phyloP scores from a whole-genome alignment of 2,888 invertebrate species.

The Trimorus sp. region DNA sequence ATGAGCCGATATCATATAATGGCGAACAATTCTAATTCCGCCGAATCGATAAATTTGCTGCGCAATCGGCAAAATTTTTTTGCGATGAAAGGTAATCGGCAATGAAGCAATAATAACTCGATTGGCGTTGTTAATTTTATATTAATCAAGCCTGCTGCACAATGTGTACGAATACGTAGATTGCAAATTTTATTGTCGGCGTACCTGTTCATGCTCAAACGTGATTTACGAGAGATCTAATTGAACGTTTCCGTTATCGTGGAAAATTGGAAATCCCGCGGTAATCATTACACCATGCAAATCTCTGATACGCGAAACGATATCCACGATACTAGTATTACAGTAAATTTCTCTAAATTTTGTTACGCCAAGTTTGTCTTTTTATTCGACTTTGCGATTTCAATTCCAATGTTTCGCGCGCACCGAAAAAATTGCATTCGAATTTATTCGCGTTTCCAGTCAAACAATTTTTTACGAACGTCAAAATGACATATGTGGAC shows the following conservation, averaged over 20 bases:
- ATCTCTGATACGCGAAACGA: slow-evolving; percentile 40
- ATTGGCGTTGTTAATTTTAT: no score
- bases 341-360: no score
- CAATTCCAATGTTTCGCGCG: no score
- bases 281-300: slow-evolving; percentile 41
- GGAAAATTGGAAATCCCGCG: slow-evolving; percentile 53
- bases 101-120: no score
- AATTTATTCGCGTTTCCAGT: no score
- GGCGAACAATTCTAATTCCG: slow-evolving; percentile 10
- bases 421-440: no score
- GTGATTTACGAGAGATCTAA: slow-evolving; percentile 57
- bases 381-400: no score
- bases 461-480: no score
- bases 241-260: slow-evolving; percentile 54
- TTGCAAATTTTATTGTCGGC: slow-evolving; percentile 47
- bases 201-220: slow-evolving; percentile 44
- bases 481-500: no score
- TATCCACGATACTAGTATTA: slow-evolving; percentile 5
- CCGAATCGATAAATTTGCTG: slow-evolving; percentile 11
- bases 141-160: no score
- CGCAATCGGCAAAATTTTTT: slow-evolving; percentile 7
- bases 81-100: no score
- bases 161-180: slow-evolving; percentile 12
- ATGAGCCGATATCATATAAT: slow-evolving; percentile 13
- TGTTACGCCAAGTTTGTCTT: no score